Base-by-base conservation (phyloP, 2,113 vertebrate species). In the Bothrops jararaca region DNA sequence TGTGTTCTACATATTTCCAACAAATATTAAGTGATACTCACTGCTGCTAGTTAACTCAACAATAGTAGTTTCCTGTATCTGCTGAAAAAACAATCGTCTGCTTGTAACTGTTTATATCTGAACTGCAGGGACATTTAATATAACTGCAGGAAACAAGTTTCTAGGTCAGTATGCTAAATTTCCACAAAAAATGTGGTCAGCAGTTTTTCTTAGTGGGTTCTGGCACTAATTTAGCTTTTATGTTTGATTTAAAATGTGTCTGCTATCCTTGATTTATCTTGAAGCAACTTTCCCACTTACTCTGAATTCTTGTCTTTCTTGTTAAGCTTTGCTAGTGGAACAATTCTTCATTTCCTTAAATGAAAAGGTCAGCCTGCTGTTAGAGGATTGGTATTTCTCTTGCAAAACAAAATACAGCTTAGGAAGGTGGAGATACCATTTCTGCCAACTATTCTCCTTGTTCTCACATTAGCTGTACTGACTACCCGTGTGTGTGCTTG, bases 321-420 rank as follows among this genome's bases (percentile, higher is more conserved):
- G 87, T 64, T 22, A 64, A 58, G 22, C 54, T 85, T 92, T 89
- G 69, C n/a, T 92, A 86, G 91, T 92, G 64, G 64, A 60, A 52
- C 50, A 86, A 56, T 50, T 69, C 57, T 57, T 91, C 26, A 34
- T n/a, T 42, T 29, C 52, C 34, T 69, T 2, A 52, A 69, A 88
- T 42, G 53, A 39, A 34, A 92, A 86, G 29, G 22, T 93, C 92
- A 92, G 74, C 91, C 87, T 92, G 5, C 57, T 89, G 57, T 58
- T 53, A 86, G 26, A 91, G 22, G 85, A 34, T 34, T 53, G 89
- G 34, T 64, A 9, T 56, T 34, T 91, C 29, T 89, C n/a, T 34
- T 95, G 92, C 29, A 93, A 92, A 93, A 58, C 20, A 29, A 11
- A 18, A 86, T 56, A 23, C 34, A 94, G 57, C 3, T 58, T 89